A percentile compares a stretch with the other conserved stretches of the same genome.
These are phyloP conservation scores for Pollenia griseotomentosa DNA, from an alignment of 2,888 invertebrate genomes.

Conservation along the genomic window DNA sequence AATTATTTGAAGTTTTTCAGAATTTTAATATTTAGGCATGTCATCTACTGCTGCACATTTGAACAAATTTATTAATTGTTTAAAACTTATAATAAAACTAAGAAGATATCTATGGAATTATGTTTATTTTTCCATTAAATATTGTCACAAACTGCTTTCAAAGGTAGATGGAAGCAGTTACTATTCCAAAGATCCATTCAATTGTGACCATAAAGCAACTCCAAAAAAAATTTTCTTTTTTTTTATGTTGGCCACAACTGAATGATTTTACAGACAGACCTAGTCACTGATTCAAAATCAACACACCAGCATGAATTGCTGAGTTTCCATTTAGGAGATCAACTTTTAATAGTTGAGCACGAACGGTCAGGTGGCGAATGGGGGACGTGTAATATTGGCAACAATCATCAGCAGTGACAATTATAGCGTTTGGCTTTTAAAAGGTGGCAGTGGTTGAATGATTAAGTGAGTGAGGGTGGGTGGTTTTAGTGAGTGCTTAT, in stretches of 20 bases:
- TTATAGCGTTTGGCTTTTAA: constrained; percentile 51
- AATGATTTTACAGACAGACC: constrained; percentile 55
- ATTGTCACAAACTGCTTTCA: background rate
- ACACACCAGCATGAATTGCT: background rate
- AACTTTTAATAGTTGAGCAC: constrained; percentile 35
- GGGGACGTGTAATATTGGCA: constrained; percentile 70
- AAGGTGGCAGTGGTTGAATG: constrained; percentile 46
- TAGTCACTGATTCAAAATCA: constrained; percentile 18
- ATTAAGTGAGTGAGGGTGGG: constrained; percentile 17
- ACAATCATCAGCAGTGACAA: constrained; percentile 64
- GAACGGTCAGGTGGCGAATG: constrained; percentile 67
- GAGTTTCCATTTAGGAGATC: constrained; percentile 30
- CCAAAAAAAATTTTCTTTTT: constrained; percentile 18
- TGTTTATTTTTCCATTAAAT: background rate
- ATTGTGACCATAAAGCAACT: constrained; percentile 57
- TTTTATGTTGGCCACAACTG: constrained; percentile 56
- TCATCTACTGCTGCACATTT: background rate
- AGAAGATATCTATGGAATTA: background rate
- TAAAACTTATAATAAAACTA: background rate
- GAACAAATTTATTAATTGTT: background rate
- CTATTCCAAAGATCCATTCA: constrained; percentile 61
- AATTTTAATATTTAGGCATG: background rate
- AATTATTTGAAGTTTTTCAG: background rate
- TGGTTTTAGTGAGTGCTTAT: background rate
- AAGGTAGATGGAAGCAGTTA: constrained; percentile 46